phyloP scores from a whole-genome alignment of 2,888 invertebrate species.

The Papilio protenor region DNA sequence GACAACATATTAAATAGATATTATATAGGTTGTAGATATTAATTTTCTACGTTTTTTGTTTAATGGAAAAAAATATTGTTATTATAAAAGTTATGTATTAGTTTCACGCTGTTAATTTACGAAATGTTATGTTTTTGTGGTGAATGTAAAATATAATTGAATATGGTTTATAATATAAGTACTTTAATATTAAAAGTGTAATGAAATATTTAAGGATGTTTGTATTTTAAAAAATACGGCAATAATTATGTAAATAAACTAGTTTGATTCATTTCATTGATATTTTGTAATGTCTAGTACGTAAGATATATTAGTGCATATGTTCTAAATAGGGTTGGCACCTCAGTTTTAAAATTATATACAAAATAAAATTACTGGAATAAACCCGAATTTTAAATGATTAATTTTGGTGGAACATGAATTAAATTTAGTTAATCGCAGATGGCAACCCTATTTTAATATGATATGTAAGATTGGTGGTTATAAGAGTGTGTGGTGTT shows the following conservation, averaged over 20 bases:
- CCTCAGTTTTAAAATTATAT: neutral
- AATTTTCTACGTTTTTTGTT: neutral
- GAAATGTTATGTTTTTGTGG: neutral
- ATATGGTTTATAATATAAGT: no score
- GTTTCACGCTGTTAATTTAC: neutral
- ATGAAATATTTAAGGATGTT: no score
- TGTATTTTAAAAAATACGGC: no score
- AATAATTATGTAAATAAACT: no score
- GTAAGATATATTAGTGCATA: neutral
- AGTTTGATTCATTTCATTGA: neutral
- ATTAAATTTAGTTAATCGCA: neutral
- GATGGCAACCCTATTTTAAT: neutral
- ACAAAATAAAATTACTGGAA: no score
- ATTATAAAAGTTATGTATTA: neutral
- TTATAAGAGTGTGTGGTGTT: constrained; percentile 47
- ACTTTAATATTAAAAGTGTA: no score
- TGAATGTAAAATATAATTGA: no score
- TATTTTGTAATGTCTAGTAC: neutral
- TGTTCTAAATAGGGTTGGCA: neutral
- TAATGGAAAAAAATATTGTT: neutral
- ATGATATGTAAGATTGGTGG: neutral
- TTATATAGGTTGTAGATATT: neutral
- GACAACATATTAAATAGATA: no score
- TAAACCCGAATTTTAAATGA: no score
- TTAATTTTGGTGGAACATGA: no score